These are phyloP conservation scores for Vanessa tameamea DNA, from an alignment of 1,140 invertebrate genomes.

Conservation along the genomic window DNA sequence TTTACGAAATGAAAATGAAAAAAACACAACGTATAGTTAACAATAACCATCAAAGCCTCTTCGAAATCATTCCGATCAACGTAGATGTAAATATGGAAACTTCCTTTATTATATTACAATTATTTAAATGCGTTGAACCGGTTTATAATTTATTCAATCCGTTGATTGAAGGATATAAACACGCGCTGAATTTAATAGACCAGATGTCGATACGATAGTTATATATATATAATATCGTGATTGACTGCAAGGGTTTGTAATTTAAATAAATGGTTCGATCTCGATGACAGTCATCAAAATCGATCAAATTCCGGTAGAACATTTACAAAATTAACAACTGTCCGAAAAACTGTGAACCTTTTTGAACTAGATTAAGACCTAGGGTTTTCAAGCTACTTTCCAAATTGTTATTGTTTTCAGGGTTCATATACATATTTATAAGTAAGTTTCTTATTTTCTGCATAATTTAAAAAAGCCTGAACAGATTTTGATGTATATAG, in stretches of 20 bases:
- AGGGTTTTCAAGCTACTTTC: too few relatives aligned
- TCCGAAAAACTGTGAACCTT: too few relatives aligned
- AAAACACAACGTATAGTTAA: too few relatives aligned
- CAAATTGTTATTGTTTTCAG: too few relatives aligned
- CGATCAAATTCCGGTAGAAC: too few relatives aligned
- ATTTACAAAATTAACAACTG: too few relatives aligned
- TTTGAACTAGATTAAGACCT: too few relatives aligned
- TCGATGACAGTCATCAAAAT: not conserved
- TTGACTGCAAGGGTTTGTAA: constrained; percentile 1
- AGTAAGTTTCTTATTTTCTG: too few relatives aligned
- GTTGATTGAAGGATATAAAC: constrained; percentile 10
- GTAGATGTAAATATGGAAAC: constrained; percentile 21
- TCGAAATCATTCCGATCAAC: not conserved
- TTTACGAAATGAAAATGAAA: too few relatives aligned
- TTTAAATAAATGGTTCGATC: not conserved
- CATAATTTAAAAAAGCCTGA: too few relatives aligned
- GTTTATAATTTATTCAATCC: constrained; percentile 32
- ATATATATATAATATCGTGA: constrained; percentile 3
- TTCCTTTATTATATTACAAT: constrained; percentile 14
- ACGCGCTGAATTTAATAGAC: constrained; percentile 25
- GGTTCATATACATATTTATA: too few relatives aligned
- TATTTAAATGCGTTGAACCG: constrained; percentile 25
- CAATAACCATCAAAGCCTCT: not conserved
- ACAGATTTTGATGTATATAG: too few relatives aligned
- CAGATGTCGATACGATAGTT: constrained; percentile 15